phyloP scores from a whole-genome alignment of 2,888 invertebrate genomes.

The Cosmopolites sordidus region DNA sequence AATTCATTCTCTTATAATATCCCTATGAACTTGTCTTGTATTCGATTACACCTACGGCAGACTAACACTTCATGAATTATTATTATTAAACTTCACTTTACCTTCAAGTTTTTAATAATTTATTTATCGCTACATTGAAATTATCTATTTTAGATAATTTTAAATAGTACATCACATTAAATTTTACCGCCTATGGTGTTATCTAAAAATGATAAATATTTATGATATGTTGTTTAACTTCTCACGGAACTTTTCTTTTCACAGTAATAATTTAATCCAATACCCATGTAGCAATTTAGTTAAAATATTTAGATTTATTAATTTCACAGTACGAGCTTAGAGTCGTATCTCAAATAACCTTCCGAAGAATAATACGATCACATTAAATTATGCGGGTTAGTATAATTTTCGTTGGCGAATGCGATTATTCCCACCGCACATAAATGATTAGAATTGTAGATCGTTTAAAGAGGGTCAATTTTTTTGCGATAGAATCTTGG shows the following conservation, averaged over 20 bases:
- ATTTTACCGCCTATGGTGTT: too few relatives aligned
- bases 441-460: conserved; percentile 28
- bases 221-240: background rate
- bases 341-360: conserved; percentile 21
- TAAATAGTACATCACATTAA: too few relatives aligned
- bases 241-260: background rate
- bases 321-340: conserved; percentile 39
- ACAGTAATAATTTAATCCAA: background rate
- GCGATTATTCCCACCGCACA: conserved; percentile 18
- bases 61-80: too few relatives aligned
- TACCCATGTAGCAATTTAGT: background rate
- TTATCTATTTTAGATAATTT: too few relatives aligned
- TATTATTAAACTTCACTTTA: too few relatives aligned
- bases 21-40: too few relatives aligned
- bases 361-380: conserved; percentile 2
- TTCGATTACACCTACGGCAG: too few relatives aligned
- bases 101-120: too few relatives aligned
- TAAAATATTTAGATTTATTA: conserved; percentile 41
- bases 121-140: too few relatives aligned
- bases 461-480: conserved; percentile 33
- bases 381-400: conserved; percentile 31
- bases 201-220: too few relatives aligned
- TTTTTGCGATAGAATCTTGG: conserved; percentile 25
- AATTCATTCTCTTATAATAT: too few relatives aligned
- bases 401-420: conserved; percentile 24